Base-by-base conservation (phyloP, 2,888 invertebrate species). In the Nasonia oneida region DNA sequence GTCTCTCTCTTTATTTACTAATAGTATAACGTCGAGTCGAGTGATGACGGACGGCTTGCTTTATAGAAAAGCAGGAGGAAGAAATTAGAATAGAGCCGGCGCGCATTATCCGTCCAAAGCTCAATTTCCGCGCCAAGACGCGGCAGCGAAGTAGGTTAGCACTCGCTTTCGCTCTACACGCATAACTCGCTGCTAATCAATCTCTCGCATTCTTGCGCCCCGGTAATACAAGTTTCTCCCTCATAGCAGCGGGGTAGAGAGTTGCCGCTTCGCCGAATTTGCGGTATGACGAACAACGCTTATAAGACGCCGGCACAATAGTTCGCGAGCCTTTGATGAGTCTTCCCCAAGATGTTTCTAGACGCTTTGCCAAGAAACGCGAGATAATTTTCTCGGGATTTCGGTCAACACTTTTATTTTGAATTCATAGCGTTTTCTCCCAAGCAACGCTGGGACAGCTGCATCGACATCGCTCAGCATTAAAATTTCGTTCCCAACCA, bases 301-400 rank as follows among this genome's bases (percentile, higher is more conserved):
- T 70, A 23, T 80, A 67, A 67, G 64, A 64, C 64, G 78, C 39
- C n/a, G 12, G 81, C 14, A 53, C 23, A 70, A 82, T 82, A 76
- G 76, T 82, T 76, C 39, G 53, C 67, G n/a, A 70, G 76, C 23
- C 76, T 76, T 73, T 73, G 81, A 81, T 70, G 29, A 79, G 50
- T 15, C 71, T 37, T 39, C 39, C 15, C 23, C 10, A 39, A 39
- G 42, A 73, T 39, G 37, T 18, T 67, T 29, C 67, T 33, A 1
- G 8, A 10, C 10, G 3, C n/a, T 4, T 42, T 39, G 18, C 18
- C 53, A 37, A 42, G 73, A n/a, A n/a, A 73, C 18, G 18, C 73
- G 18, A 15, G 33, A 23, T 75, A 37, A 75, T 73, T 73, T 73
- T 42, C 37, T 39, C 18, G 42, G n/a, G 42, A 42, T 42, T 73